phyloP scores from a whole-genome alignment of 23 tunicate species.

The Diplosoma virens region DNA sequence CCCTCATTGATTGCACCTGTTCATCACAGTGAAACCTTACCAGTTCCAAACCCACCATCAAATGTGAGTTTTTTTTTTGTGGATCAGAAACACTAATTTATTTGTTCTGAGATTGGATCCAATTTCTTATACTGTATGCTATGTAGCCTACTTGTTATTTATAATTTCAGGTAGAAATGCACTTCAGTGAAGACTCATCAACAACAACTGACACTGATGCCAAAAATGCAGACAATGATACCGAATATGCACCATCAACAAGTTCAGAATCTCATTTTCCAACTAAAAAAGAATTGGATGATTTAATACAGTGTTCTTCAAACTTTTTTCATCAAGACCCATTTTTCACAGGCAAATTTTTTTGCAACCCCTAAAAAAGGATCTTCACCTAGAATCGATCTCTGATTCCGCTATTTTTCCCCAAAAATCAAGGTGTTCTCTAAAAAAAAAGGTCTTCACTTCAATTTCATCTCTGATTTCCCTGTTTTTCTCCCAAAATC shows the following conservation, averaged over 20 bases:
- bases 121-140: constrained; percentile 1
- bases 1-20: constrained; percentile 40
- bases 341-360: too few species aligned
- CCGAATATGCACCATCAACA: constrained; percentile 22
- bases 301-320: too few species aligned
- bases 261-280: too few species aligned
- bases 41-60: constrained; percentile 39
- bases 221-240: constrained; percentile 24
- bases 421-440: too few species aligned
- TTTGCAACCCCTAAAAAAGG: too few species aligned
- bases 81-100: constrained; percentile 13
- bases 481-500: too few species aligned
- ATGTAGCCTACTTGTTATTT: constrained; percentile 9
- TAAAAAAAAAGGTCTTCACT: too few species aligned
- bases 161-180: constrained; percentile 12
- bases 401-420: too few species aligned
- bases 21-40: constrained; percentile 26
- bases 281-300: too few species aligned
- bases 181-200: constrained; percentile 34
- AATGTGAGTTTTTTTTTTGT: constrained; percentile 11
- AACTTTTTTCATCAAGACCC: too few species aligned
- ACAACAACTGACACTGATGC: constrained; percentile 21
- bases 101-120: constrained; percentile 17
- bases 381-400: too few species aligned
- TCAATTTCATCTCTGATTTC: too few species aligned